Evolutionary conservation across 2,797 vertebrate species (phyloP).

Genomic region (Scolopax rusticola): DNA sequence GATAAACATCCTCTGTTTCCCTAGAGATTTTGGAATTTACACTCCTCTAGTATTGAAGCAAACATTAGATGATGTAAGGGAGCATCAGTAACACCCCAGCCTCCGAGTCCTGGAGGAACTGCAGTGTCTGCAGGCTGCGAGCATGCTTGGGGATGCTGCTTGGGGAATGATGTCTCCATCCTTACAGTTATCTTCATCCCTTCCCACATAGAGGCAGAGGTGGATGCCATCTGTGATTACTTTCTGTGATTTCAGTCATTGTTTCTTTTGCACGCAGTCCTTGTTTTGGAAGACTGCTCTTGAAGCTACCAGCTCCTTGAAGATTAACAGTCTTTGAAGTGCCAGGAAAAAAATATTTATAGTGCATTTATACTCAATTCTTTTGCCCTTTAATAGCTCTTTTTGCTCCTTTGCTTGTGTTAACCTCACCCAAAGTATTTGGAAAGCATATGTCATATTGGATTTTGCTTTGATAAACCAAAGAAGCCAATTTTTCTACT

Average conservation of each 20-base stretch:
- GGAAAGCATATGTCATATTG: neutral
- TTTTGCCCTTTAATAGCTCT: neutral
- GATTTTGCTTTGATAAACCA: neutral
- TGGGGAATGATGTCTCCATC: neutral
- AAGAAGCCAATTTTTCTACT: neutral
- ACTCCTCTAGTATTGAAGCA: neutral
- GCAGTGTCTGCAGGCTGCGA: neutral
- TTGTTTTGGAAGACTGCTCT: neutral
- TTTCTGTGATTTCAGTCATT: neutral
- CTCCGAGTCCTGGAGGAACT: neutral
- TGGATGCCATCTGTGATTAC: neutral
- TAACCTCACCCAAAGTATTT: neutral
- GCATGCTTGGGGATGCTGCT: neutral
- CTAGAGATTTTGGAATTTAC: neutral
- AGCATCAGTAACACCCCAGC: neutral
- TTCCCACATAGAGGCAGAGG: neutral
- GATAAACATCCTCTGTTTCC: neutral
- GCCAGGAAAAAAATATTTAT: neutral
- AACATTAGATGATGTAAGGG: neutral
- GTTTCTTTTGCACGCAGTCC: neutral
- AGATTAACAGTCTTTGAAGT: neutral
- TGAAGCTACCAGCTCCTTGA: neutral
- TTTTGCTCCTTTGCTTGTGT: neutral
- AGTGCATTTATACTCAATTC: neutral
- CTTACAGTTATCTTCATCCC: neutral